These are phyloP conservation scores for Masnerella sp. DNA, from an alignment of 2,888 invertebrate genomes.

Conservation along the genomic window DNA sequence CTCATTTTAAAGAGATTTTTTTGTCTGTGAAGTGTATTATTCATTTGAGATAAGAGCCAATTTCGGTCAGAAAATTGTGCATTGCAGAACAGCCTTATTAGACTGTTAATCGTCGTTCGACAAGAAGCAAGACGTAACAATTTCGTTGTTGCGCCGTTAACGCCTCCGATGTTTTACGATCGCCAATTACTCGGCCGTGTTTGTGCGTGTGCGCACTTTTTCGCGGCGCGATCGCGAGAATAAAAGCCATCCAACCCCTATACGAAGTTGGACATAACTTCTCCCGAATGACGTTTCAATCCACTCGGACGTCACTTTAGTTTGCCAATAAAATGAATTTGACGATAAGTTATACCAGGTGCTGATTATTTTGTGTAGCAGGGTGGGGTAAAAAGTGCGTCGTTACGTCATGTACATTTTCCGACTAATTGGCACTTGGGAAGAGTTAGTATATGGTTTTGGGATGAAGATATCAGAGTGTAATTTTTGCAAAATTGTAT, in stretches of 20 bases:
- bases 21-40: too few relatives aligned
- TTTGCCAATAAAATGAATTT: not conserved
- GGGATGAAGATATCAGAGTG: too few relatives aligned
- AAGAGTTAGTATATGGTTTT: too few relatives aligned
- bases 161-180: constrained; percentile 72
- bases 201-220: constrained; percentile 38
- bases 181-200: constrained; percentile 68
- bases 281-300: constrained; percentile 73
- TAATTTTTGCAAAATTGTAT: too few relatives aligned
- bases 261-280: constrained; percentile 65
- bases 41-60: constrained; percentile 1
- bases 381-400: too few relatives aligned
- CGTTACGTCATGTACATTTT: too few relatives aligned
- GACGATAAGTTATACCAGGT: not conserved
- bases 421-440: too few relatives aligned
- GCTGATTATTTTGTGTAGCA: too few relatives aligned
- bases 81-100: constrained; percentile 30
- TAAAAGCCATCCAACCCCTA: constrained; percentile 7
- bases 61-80: not conserved
- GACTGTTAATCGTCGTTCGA: constrained; percentile 63
- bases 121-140: constrained; percentile 62
- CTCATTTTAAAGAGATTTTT: too few relatives aligned
- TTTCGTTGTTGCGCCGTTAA: constrained; percentile 68
- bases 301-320: constrained; percentile 61
- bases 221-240: constrained; percentile 18